A percentile compares a stretch with the other conserved stretches of the same genome.
These are phyloP conservation scores for Aphelenchoides besseyi DNA, from an alignment of 1,140 invertebrate species.

Conservation along the genomic window DNA sequence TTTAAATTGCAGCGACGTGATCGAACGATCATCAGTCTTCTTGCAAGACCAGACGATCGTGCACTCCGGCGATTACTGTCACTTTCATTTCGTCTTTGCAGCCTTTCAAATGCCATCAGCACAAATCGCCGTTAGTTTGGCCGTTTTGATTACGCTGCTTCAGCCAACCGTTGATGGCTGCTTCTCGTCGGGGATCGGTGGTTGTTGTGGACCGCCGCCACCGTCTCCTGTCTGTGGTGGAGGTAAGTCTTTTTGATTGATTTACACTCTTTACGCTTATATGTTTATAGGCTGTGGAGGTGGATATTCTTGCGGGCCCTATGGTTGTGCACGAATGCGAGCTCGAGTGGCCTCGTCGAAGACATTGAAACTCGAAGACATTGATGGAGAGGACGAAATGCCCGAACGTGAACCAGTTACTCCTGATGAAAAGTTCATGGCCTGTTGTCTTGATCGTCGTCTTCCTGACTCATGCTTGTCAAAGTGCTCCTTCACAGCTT, in stretches of 20 bases:
- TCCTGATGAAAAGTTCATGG: slow-evolving; percentile 58
- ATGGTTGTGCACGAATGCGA: slow-evolving; percentile 44
- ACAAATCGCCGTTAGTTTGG: not conserved
- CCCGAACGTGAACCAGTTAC: slow-evolving; percentile 30
- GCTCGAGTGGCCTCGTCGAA: slow-evolving; percentile 50
- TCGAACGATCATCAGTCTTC: too few species aligned
- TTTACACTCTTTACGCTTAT: too few species aligned
- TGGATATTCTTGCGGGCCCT: slow-evolving; percentile 43
- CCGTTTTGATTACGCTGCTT: slow-evolving; percentile 13
- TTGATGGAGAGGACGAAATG: slow-evolving; percentile 28
- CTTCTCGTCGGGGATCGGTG: slow-evolving; percentile 44
- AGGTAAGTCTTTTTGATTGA: too few species aligned
- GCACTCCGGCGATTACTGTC: too few species aligned
- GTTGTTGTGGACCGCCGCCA: slow-evolving; percentile 13
- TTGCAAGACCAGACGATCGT: too few species aligned
- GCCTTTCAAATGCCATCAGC: not conserved
- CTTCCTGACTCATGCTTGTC: slow-evolving; percentile 56
- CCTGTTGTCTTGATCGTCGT: slow-evolving; percentile 56
- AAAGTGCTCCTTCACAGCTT: slow-evolving; percentile 57
- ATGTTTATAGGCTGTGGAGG: slow-evolving; percentile 34
- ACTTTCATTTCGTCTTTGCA: not conserved
- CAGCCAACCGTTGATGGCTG: slow-evolving; percentile 35
- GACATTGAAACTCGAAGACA: slow-evolving; percentile 38
- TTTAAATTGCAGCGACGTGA: too few species aligned
- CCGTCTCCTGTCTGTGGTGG: not conserved